Base-by-base conservation (phyloP, 2,888 invertebrate species). In the Phaonia tiefii region DNA sequence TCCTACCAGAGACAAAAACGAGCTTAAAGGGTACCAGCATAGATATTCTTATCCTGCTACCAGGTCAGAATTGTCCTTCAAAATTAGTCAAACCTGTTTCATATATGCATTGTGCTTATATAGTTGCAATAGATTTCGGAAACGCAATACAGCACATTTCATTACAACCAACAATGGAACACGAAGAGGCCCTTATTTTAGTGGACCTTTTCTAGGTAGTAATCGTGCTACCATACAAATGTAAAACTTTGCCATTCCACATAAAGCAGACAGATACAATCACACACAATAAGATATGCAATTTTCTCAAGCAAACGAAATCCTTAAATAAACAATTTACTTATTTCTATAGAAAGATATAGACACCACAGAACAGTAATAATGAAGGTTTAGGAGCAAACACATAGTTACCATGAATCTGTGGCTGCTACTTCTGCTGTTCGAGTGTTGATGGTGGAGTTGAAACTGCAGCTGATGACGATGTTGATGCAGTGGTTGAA, bases 181-280 rank as follows among this genome's bases (percentile, higher is more conserved):
- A 65, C 63, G 11, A 75, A 72, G 56, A 71, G 39, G 15, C 63
- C 74, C 71, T 54, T 80, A 63, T 73, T 20, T 44, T 20, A 13
- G 1, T 49, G 10, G 31, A 4, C 17, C 44, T 44, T 46, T 15
- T 44, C 70, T n/a, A 42, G 44, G n/a, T 17, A 60, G 11, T 10
- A 11, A 17, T 63, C 42, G 39, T 63, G 63, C 63, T 0, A 20
- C 22, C 10, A 31, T 15, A 60, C 56, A 81, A 75, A 81, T 72
- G 67, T 69, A 78, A 75, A 81, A 81, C 78, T 81, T 75, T 78
- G 3, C 72, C 81, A 81, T 81, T 78, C 78, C 81, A 75, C 72
- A 54, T 60, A 58, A 77, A 80, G 39, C 44, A 75, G 63, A 72
- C 60, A 71, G 75, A 73, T 76, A 75, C 63, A 37, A 73, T 54